Conservation (phyloP, 2,113 vertebrate genomes). For the Dermatemys mawii region DNA sequence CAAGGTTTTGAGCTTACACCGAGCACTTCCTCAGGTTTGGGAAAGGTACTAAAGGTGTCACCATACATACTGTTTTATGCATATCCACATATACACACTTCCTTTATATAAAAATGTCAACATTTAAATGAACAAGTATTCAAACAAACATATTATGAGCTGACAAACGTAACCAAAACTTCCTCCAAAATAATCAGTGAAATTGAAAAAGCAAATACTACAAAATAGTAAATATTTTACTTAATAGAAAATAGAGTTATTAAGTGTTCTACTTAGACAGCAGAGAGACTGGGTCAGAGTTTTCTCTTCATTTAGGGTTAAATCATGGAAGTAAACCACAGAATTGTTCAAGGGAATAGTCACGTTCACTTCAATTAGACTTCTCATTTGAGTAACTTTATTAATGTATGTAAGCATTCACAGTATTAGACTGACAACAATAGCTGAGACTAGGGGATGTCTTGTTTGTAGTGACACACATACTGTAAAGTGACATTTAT, state of each 20-base stretch:
- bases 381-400: background rate
- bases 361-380: background rate
- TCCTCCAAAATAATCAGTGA: background rate
- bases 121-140: background rate
- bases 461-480: background rate
- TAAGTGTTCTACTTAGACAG: background rate
- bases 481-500: too few relatives aligned
- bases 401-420: rapidly evolving
- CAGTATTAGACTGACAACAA: background rate
- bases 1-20: background rate
- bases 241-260: background rate
- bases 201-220: background rate
- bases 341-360: background rate
- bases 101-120: background rate
- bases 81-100: background rate
- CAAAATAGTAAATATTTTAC: background rate
- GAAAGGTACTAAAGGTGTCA: background rate
- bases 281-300: background rate
- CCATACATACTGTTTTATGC: background rate
- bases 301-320: background rate
- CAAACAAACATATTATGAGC: background rate
- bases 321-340: rapidly evolving
- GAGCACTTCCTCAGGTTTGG: background rate
- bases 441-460: background rate
- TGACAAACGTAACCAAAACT: background rate